Evolutionary conservation across 2,888 invertebrate genomes (phyloP).

Genomic region (Heliconius aoede): DNA sequence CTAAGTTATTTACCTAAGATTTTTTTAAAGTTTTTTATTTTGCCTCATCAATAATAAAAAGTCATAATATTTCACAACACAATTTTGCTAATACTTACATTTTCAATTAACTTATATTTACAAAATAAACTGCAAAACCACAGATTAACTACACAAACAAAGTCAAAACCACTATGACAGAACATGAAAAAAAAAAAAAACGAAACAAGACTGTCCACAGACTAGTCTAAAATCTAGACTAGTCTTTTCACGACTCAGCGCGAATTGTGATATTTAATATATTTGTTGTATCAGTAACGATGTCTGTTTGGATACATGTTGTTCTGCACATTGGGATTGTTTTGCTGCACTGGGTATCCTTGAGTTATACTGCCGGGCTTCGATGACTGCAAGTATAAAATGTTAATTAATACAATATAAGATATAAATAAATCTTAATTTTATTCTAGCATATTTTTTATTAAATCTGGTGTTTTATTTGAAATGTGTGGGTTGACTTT

Average conservation of each 20-base stretch:
- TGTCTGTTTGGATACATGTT: constrained; percentile 76
- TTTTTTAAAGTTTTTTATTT: too few species aligned
- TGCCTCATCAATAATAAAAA: too few species aligned
- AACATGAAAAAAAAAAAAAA: background rate
- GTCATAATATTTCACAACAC: background rate
- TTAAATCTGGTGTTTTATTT: too few species aligned
- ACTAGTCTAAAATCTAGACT: background rate
- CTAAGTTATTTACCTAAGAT: too few species aligned
- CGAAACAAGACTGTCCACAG: background rate
- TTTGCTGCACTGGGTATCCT: constrained; percentile 91
- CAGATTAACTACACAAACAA: background rate
- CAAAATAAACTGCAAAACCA: background rate
- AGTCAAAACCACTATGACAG: background rate
- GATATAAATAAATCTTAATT: background rate
- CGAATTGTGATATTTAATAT: constrained; percentile 5
- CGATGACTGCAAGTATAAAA: constrained; percentile 78
- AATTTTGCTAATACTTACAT: background rate
- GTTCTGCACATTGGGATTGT: constrained; percentile 79
- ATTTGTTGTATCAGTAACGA: constrained; percentile 64
- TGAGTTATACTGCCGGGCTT: constrained; percentile 92
- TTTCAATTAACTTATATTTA: background rate
- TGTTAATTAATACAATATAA: background rate
- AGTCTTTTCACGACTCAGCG: background rate
- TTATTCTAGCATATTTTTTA: too few species aligned
- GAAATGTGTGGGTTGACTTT: too few species aligned